Base-by-base conservation (phyloP, 35 echinoderm and acorn worm species). In the Acanthaster planci region DNA sequence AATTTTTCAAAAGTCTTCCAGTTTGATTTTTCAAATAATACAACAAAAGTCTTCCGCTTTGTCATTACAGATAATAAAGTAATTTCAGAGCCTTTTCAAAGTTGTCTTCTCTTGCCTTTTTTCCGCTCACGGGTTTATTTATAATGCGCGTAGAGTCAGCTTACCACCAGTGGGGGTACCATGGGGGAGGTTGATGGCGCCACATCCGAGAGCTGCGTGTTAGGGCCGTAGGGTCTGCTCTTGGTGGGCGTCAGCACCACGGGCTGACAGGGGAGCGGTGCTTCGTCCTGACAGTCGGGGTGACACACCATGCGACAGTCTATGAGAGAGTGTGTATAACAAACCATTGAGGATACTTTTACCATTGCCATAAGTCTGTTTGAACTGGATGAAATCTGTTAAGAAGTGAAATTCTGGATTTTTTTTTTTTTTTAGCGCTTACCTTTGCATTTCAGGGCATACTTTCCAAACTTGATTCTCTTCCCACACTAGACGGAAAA, bases 381-480 rank as follows among this genome's bases (percentile, higher is more conserved):
- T 12, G 9, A 77, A 12, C 10, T 12, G 16, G 75, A 16, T 12
- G 16, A 77, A 14, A 30, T 16, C 34, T 19, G 10, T 77, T 34
- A 19, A 57, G 75, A 12, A 12, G 10, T 16, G 29, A 19, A 19
- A 19, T n/a, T n/a, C n/a, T n/a, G n/a, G n/a, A n/a, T n/a, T n/a
- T n/a, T n/a, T n/a, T n/a, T n/a, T n/a, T n/a, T 77, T 19, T 14
- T 19, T 10, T 10, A 47, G 31, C 5, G 76, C 77, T 88, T 86
- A 99, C 92, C 92, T 92, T 90, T 94, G 77, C 96, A 99, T 76
- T 94, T 99, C 60, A 94, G 51, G 0, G 96, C 96, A 89, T 94
- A 93, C 52, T 99, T 99, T 7, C 96, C 96, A 92, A 99, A 99
- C 77, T 93, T 93, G 68, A 99, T 94, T 79, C 86, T 82, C 87